Evolutionary conservation across 2,113 vertebrate genomes (phyloP).

Genomic region (Cyphomyrus plagiostoma): DNA sequence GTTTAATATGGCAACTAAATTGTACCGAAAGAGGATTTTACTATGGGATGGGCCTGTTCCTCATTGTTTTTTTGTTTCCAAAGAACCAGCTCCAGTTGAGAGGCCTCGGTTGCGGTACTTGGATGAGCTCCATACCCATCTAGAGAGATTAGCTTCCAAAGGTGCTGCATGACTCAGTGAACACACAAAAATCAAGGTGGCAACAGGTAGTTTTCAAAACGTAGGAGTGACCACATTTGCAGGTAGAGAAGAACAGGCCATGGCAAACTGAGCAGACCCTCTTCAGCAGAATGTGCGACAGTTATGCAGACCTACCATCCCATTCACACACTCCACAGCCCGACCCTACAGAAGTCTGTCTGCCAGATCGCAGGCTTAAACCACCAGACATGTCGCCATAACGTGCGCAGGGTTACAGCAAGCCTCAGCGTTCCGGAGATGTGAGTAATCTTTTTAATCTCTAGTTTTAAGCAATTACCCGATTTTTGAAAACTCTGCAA

Average conservation of each 20-base stretch:
- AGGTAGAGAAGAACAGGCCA: not conserved
- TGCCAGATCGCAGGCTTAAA: not conserved
- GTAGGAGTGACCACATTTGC: not conserved
- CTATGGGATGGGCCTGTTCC: slow-evolving; percentile 14
- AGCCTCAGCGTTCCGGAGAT: not conserved
- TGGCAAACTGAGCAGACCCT: not conserved
- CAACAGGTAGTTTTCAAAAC: not conserved
- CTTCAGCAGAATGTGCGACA: not conserved
- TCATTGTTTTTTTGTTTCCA: not conserved
- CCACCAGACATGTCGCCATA: not conserved
- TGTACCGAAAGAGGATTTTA: not conserved
- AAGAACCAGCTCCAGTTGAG: slow-evolving; percentile 12
- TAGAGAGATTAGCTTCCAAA: not conserved
- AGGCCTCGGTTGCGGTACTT: not conserved
- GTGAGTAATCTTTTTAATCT: not conserved
- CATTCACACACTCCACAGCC: not conserved
- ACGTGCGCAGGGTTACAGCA: not conserved
- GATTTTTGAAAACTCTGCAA: slow-evolving; percentile 32
- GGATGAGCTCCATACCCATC: not conserved
- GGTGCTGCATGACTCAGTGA: not conserved
- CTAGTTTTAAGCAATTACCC: not conserved
- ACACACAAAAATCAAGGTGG: not conserved
- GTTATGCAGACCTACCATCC: not conserved
- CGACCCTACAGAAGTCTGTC: not conserved
- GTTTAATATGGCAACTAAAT: slow-evolving; percentile 3